These are phyloP conservation scores for Sycophila texana DNA, from an alignment of 2,888 invertebrate genomes.

Conservation along the genomic window DNA sequence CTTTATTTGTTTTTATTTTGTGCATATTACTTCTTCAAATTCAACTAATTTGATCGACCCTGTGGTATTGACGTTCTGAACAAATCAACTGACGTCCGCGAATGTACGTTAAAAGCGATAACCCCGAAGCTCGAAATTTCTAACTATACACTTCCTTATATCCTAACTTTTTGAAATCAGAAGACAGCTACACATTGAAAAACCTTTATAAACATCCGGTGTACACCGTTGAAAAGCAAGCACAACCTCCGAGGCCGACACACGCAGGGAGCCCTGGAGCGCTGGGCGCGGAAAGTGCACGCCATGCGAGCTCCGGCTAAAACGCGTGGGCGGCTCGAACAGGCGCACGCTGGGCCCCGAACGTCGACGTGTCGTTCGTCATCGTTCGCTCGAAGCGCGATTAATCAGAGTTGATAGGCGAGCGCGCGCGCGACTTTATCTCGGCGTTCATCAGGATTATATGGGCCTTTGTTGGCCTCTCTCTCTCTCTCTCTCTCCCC, in stretches of 20 bases:
- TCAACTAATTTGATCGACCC: no score
- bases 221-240: not conserved
- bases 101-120: no score
- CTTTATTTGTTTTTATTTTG: no score
- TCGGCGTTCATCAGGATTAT: slow-evolving; percentile 54
- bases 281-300: slow-evolving; percentile 18
- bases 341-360: slow-evolving; percentile 13
- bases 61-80: no score
- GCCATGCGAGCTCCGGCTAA: slow-evolving; percentile 3
- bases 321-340: slow-evolving; percentile 42
- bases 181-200: not conserved
- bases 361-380: slow-evolving; percentile 56
- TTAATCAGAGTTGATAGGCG: slow-evolving; percentile 56
- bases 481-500: not conserved
- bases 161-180: not conserved
- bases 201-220: not conserved
- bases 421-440: slow-evolving; percentile 45
- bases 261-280: not conserved
- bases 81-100: no score
- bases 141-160: no score
- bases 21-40: no score
- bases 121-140: no score
- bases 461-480: slow-evolving; percentile 52
- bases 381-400: slow-evolving; percentile 54
- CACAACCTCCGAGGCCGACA: not conserved